phyloP scores from a whole-genome alignment of 2,797 vertebrate genomes.

The Poeciliopsis gracilis region DNA sequence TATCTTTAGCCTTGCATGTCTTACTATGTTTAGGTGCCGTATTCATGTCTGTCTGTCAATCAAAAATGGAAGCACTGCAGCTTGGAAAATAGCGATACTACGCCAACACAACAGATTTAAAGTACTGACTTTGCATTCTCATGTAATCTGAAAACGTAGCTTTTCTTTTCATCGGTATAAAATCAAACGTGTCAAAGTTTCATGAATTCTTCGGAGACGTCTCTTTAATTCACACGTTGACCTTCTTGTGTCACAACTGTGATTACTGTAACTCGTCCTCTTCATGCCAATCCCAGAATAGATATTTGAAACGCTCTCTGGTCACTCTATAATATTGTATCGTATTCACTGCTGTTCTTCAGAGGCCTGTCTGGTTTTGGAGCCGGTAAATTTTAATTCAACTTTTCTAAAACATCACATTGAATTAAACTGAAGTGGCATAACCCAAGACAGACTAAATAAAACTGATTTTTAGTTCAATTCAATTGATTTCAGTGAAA shows the following conservation, averaged over 20 bases:
- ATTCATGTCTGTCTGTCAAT: slow-evolving; percentile 71
- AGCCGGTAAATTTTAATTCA: not conserved
- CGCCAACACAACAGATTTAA: not conserved
- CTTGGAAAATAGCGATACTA: slow-evolving; percentile 44
- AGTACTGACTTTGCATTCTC: not conserved
- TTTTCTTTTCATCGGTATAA: not conserved
- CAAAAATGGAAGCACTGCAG: slow-evolving; percentile 59
- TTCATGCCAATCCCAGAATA: slow-evolving; percentile 57
- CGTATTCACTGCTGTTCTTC: slow-evolving; percentile 28
- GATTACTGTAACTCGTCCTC: slow-evolving; percentile 52
- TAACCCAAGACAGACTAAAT: not conserved
- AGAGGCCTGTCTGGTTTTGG: slow-evolving; percentile 37
- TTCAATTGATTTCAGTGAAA: not conserved
- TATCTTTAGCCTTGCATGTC: slow-evolving; percentile 75
- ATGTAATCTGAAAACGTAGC: not conserved
- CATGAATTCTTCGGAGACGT: slow-evolving; percentile 6
- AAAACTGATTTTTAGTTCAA: not conserved
- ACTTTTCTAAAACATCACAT: not conserved
- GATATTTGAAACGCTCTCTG: slow-evolving; percentile 42
- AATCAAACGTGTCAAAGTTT: not conserved
- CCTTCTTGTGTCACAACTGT: slow-evolving; percentile 27
- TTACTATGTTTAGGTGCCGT: slow-evolving; percentile 69
- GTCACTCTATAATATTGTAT: slow-evolving; percentile 34
- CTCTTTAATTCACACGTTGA: slow-evolving; percentile 42
- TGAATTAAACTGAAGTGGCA: not conserved